These are phyloP conservation scores for Toxonevra muliebris DNA, from an alignment of 2,888 invertebrate species.

Conservation along the genomic window DNA sequence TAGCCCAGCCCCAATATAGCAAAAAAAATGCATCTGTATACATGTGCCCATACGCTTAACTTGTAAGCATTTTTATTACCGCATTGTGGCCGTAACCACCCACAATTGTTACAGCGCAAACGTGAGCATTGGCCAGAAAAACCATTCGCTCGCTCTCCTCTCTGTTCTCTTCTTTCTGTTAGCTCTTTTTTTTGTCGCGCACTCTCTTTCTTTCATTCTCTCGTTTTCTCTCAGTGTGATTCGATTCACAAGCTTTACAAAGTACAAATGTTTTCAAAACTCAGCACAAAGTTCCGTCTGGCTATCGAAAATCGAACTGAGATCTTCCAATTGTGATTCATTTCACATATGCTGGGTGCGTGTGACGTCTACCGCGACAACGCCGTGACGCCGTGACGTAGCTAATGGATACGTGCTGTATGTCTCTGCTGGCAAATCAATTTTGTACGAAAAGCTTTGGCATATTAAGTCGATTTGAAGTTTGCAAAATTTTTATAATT, in stretches of 20 bases:
- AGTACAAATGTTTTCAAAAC: too few relatives aligned
- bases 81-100: slow-evolving; percentile 24
- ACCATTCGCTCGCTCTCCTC: not conserved
- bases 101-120: slow-evolving; percentile 30
- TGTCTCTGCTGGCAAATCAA: too few relatives aligned
- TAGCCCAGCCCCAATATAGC: too few relatives aligned
- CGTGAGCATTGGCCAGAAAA: slow-evolving; percentile 6
- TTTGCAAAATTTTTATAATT: slow-evolving; percentile 1
- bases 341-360: not conserved
- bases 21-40: too few relatives aligned
- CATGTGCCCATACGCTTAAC: too few relatives aligned
- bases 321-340: too few relatives aligned
- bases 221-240: too few relatives aligned
- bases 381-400: not conserved
- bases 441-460: not conserved
- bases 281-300: too few relatives aligned
- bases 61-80: not conserved
- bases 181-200: too few relatives aligned
- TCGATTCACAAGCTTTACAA: too few relatives aligned
- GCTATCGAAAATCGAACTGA: not conserved
- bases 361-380: not conserved
- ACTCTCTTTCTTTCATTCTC: too few relatives aligned
- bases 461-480: slow-evolving; percentile 1
- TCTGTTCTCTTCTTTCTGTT: not conserved
- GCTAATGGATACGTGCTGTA: too few relatives aligned